Base-by-base conservation (phyloP, 2,797 vertebrate genomes). In the Rhinatrema bivittatum region DNA sequence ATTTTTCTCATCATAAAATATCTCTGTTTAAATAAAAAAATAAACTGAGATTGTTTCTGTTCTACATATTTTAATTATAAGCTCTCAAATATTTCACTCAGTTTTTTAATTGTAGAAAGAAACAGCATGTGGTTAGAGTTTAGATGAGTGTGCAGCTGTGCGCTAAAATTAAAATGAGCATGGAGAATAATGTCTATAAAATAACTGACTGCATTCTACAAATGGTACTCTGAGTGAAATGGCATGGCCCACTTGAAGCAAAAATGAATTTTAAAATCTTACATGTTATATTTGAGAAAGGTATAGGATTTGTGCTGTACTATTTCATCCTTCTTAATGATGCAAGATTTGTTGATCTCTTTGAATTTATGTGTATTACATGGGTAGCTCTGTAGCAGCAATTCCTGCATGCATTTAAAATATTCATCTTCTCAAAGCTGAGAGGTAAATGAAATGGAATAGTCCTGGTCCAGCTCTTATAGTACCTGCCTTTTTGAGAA, bases 91-190 rank as follows among this genome's bases (percentile, higher is more conserved):
- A 53, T 66, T 52, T 49, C 58, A 56, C 57, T 56, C 45, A 37
- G 48, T 56, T 60, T 31, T 65, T 70, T 65, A 47, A 65, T 68
- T 61, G 62, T 61, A 60, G n/a, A 67, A 69, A 71, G 67, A 69
- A 76, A 59, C 53, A 65, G 53, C 45, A 30, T 54, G 59, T 19
- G 72, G 60, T 65, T 36, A 63, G 67, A 65, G 70, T 73, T 64
- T 71, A 74, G 67, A 70, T 68, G 68, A 58, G 50, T 20, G 49
- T 47, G 39, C 78, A 82, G 74, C 82, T 81, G 79, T 65, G 70
- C 74, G 37, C 59, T 54, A 60, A 74, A 75, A 77, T 82, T 80
- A 81, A 79, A 75, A 55, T 48, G 65, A 65, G 81, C 63, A 67
- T 42, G 22, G 70, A 79, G 76, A 57, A 72, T 77, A 29, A 68